Evolutionary conservation across 2,888 invertebrate species (phyloP), one percentile per base, ranked within the genome.

Genomic region (Magallana nippona): DNA sequence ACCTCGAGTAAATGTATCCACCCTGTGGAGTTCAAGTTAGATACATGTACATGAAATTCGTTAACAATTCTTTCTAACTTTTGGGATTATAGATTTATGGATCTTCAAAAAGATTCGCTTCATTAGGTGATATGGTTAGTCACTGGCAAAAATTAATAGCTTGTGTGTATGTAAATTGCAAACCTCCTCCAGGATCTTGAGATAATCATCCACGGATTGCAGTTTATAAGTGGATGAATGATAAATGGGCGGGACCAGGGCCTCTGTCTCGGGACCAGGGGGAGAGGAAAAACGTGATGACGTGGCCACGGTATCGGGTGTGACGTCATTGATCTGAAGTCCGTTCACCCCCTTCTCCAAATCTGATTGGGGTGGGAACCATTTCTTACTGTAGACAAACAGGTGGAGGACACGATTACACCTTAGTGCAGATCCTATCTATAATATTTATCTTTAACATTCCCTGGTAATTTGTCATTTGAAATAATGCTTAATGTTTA

Each of bases 1-100:
- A 88, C 8, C 94, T 89, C 10, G 91, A 90, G 83, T 94, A 94
- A 55, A 92, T 89, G 81, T 92, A 91, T 0, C 93, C 93, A 22
- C 91, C 92, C 91, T 92, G 85, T 19, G 55, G 22, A 22, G 57
- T 56, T 57, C 11, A 58, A 86, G 22, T 17, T 27, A 19, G 19
- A 56, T n/a, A 57, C 13, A n/a, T 44, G 44, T 44, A 44, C 44
- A 44, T 44, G 5, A 44, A 44, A 44, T 44, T 5, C 8, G 3
- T 44, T 44, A 44, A 44, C 44, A 44, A 3, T 44, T 44, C 44
- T 3, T 44, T 44, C 44, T 44, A 8, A 8, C 0, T 44, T 44
- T 44, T 44, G 5, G 44, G 5, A 44, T 44, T 44, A 44, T 3
- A 5, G 44, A 44, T 44, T 44, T 44, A 8, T 44, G 44, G 44